A percentile compares a stretch with the other conserved stretches of the same genome.
Evolutionary conservation across 1,140 invertebrate species (phyloP).

Genomic region (Lysiphlebus fabarum): DNA sequence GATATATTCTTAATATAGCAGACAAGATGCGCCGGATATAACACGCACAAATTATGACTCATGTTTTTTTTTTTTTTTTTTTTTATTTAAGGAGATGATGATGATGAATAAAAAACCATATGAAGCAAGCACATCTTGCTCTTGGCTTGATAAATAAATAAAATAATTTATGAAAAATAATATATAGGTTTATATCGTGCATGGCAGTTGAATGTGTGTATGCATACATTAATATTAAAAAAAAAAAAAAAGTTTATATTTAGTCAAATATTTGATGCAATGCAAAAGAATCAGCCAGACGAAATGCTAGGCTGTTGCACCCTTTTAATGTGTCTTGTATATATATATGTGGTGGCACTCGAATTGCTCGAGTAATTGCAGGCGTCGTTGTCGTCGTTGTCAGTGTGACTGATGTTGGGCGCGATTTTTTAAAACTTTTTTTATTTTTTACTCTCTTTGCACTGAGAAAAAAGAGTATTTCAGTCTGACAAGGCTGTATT

Average conservation of each 20-base stretch:
- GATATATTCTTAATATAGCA: slow-evolving; percentile 2
- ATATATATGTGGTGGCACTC: slow-evolving; percentile 12
- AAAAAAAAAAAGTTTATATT: too few species aligned
- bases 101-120: too few species aligned
- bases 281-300: slow-evolving; percentile 14
- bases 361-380: slow-evolving; percentile 16
- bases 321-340: slow-evolving; percentile 9
- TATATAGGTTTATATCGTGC: too few species aligned
- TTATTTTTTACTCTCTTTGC: slow-evolving; percentile 1
- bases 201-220: too few species aligned
- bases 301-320: slow-evolving; percentile 15
- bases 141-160: too few species aligned
- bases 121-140: too few species aligned
- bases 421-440: slow-evolving; percentile 9
- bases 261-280: neutral
- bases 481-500: neutral
- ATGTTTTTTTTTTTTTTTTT: too few species aligned
- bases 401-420: slow-evolving; percentile 11
- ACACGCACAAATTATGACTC: too few species aligned
- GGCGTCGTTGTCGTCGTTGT: slow-evolving; percentile 1
- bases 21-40: neutral
- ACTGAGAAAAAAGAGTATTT: neutral
- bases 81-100: too few species aligned
- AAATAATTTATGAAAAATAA: too few species aligned
- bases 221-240: too few species aligned